Conservation (phyloP, 2,888 invertebrate genomes). For the Saturnia pavonia region DNA sequence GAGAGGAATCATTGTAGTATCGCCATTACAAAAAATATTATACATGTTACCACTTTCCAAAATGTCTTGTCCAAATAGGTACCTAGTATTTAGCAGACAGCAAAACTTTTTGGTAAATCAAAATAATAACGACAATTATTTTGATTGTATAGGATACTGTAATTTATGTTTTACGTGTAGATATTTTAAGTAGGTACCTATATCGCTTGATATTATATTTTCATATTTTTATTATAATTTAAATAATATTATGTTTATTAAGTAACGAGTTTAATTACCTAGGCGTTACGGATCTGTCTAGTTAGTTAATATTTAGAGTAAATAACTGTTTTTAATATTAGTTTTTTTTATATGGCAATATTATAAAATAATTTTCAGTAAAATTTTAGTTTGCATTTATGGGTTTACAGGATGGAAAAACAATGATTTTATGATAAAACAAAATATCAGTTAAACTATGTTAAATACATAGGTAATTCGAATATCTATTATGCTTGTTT, state of each 20-base stretch:
- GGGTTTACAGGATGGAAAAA: background rate
- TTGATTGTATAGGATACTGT: background rate
- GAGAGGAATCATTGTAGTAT: slow-evolving; percentile 41
- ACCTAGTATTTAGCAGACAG: too few species aligned
- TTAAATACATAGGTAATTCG: too few species aligned
- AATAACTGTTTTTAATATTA: too few species aligned
- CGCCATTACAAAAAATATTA: slow-evolving; percentile 51
- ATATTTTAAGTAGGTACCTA: background rate
- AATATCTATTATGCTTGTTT: too few species aligned
- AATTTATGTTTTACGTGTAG: background rate
- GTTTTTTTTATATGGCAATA: background rate
- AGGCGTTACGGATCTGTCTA: too few species aligned
- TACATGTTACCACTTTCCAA: slow-evolving; percentile 39
- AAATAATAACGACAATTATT: background rate
- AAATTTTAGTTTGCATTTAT: background rate
- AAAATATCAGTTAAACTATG: background rate
- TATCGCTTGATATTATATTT: background rate
- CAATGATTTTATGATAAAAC: background rate
- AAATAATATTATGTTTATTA: background rate
- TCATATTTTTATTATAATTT: background rate
- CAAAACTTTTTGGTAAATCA: background rate
- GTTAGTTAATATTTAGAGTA: too few species aligned
- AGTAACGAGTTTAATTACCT: background rate
- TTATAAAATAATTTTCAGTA: background rate
- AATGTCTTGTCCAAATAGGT: slow-evolving; percentile 11